These are phyloP conservation scores for Melanotaenia boesemani DNA, from an alignment of 2,797 vertebrate genomes.

Conservation along the genomic window DNA sequence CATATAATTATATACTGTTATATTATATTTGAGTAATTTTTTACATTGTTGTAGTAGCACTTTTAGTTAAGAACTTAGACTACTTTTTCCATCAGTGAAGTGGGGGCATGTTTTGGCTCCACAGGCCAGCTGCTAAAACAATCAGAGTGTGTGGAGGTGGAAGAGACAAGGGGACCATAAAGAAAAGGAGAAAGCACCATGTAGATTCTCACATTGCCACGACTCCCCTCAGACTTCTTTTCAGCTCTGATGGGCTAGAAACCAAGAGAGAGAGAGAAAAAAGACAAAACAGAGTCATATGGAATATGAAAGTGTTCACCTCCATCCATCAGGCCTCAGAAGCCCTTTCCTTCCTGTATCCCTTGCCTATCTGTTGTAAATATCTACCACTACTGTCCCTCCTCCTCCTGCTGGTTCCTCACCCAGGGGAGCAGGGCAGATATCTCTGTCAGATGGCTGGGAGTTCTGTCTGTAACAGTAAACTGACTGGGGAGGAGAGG, in stretches of 20 bases:
- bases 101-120: conserved; percentile 62
- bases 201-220: conserved; percentile 44
- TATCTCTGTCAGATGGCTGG: conserved; percentile 79
- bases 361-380: conserved; percentile 59
- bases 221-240: conserved; percentile 30
- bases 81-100: conserved; percentile 19
- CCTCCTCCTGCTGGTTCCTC: conserved; percentile 42
- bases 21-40: neutral
- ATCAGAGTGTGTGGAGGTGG: conserved; percentile 76
- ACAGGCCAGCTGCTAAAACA: conserved; percentile 83
- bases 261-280: conserved; percentile 7
- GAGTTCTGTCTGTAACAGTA: conserved; percentile 73
- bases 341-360: conserved; percentile 37
- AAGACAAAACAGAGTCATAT: conserved; percentile 9
- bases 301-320: conserved; percentile 43
- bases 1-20: neutral
- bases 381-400: conserved; percentile 57
- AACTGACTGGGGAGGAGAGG: conserved; percentile 65
- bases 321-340: conserved; percentile 48
- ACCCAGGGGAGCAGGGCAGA: conserved; percentile 64
- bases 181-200: conserved; percentile 53
- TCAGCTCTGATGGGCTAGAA: conserved; percentile 13
- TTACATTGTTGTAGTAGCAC: conserved; percentile 4
- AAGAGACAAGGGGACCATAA: conserved; percentile 54
- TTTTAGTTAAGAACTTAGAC: conserved; percentile 12